These are phyloP conservation scores for Parotia lawesii DNA, from an alignment of 2,113 vertebrate genomes.

Conservation along the genomic window DNA sequence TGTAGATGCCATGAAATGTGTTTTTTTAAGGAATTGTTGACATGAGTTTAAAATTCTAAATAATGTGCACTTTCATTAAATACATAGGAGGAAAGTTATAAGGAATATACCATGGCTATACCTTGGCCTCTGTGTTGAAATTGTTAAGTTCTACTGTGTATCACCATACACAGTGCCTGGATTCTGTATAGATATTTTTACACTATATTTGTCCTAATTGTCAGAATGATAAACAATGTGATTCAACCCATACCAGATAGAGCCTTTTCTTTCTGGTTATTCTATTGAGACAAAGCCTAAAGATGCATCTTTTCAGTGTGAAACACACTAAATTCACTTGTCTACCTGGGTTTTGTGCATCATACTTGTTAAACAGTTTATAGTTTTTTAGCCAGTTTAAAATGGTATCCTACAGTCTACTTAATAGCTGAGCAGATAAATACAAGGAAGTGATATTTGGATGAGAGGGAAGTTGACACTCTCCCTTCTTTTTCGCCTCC, in stretches of 20 bases:
- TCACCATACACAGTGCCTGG: background rate
- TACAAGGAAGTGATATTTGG: slow-evolving; percentile 22
- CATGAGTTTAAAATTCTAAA: background rate
- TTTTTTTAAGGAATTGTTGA: background rate
- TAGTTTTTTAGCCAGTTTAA: background rate
- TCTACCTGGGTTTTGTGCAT: background rate
- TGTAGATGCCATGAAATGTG: background rate
- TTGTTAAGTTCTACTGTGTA: background rate
- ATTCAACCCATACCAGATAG: background rate
- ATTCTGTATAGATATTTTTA: background rate
- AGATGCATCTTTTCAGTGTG: background rate
- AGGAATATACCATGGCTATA: background rate
- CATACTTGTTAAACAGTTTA: background rate
- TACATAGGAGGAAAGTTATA: background rate
- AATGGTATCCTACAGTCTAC: background rate
- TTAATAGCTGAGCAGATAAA: background rate
- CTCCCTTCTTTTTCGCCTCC: background rate
- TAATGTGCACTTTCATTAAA: background rate
- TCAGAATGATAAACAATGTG: background rate
- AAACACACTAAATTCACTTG: background rate
- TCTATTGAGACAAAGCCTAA: background rate
- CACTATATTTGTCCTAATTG: background rate
- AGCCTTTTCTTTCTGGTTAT: background rate
- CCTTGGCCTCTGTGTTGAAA: background rate
- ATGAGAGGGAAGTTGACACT: background rate